Percentiles rank a stretch among this genome's conserved stretches.
Conservation (phyloP, 35 echinoderm and acorn worm genomes). For the Ptychodera flava region DNA sequence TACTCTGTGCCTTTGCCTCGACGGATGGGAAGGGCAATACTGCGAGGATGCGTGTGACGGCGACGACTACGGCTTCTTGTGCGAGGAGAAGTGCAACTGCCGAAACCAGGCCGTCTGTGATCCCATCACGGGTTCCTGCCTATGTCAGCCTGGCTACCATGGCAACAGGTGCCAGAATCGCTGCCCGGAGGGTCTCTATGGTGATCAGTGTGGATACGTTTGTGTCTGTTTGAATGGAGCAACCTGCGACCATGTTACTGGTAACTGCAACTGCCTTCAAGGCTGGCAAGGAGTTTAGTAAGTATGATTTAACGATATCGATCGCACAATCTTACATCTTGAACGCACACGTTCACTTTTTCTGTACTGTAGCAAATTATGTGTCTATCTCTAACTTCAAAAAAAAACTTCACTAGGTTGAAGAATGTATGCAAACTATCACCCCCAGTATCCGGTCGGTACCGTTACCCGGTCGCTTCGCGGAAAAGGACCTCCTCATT, state of each 20-base stretch:
- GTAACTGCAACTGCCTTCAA: constrained; percentile 39
- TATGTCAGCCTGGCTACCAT: constrained; percentile 67
- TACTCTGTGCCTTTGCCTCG: not conserved
- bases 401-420: too few species aligned
- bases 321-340: too few species aligned
- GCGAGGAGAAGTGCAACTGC: constrained; percentile 69
- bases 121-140: constrained; percentile 48
- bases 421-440: too few species aligned
- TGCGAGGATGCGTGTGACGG: not conserved
- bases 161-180: constrained; percentile 86
- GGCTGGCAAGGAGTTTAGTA: constrained; percentile 22
- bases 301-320: too few species aligned
- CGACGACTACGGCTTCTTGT: constrained; percentile 56
- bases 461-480: too few species aligned
- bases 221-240: constrained; percentile 61
- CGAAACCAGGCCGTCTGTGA: constrained; percentile 46
- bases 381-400: too few species aligned
- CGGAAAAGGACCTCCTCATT: too few species aligned
- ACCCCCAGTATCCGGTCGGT: too few species aligned
- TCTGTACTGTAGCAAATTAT: too few species aligned
- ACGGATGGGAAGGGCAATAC: not conserved
- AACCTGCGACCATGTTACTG: constrained; percentile 48
- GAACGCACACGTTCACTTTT: too few species aligned
- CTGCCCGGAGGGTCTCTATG: constrained; percentile 25
- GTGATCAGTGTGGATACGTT: not conserved